Evolutionary conservation across 2,888 invertebrate genomes (phyloP).

Genomic region (Tiphia femorata): DNA sequence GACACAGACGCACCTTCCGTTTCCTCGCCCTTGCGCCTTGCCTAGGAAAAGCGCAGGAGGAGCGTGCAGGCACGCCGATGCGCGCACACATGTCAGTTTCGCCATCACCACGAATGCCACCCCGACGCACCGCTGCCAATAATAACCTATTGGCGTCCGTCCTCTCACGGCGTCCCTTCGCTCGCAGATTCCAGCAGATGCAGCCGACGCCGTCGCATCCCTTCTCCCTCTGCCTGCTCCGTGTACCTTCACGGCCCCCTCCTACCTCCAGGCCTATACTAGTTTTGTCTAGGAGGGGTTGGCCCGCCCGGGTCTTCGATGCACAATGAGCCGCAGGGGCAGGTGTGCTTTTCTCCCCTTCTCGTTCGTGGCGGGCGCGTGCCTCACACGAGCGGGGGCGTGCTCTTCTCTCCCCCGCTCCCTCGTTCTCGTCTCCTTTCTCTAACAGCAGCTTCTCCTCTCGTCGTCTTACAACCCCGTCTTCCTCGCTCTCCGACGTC

Average conservation of each 20-base stretch:
- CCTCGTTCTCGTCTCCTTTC: constrained; percentile 1
- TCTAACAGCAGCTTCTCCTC: background rate
- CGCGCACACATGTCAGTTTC: constrained; percentile 33
- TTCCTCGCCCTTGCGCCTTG: too few species aligned
- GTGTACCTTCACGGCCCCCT: background rate
- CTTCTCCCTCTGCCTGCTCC: constrained; percentile 8
- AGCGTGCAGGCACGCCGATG: background rate
- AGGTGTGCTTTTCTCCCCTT: constrained; percentile 63
- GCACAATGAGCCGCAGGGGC: constrained; percentile 61
- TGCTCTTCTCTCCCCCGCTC: constrained; percentile 37
- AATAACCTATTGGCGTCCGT: constrained; percentile 67
- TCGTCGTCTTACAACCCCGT: background rate
- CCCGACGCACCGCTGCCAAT: constrained; percentile 60
- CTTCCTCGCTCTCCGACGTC: background rate
- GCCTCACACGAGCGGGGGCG: constrained; percentile 69
- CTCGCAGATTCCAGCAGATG: constrained; percentile 66
- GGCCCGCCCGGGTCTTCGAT: constrained; percentile 36
- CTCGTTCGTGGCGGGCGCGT: constrained; percentile 60
- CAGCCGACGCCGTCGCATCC: constrained; percentile 42
- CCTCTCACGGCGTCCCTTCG: constrained; percentile 54
- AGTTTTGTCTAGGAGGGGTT: constrained; percentile 61
- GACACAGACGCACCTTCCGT: too few species aligned
- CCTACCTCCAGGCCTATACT: constrained; percentile 35
- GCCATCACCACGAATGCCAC: constrained; percentile 12
- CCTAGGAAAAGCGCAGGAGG: background rate